Conservation (phyloP, 2,113 vertebrate species). For the Grammomys surdaster region DNA sequence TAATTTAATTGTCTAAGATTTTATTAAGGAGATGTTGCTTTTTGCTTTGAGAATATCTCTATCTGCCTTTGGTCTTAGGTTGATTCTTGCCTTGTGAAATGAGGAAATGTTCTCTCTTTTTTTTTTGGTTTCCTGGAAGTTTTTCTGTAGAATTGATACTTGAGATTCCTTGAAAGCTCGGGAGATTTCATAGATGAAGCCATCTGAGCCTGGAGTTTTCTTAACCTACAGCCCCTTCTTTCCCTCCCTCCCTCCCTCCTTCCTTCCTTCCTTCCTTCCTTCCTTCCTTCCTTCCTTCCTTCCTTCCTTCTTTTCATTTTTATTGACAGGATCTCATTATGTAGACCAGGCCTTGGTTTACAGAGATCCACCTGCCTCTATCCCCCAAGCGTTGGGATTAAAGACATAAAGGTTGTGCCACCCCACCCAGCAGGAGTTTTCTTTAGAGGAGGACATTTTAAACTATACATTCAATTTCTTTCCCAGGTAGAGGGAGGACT, state of each 20-base stretch:
- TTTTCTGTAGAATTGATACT: neutral
- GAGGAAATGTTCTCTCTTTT: neutral
- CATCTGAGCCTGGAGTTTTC: neutral
- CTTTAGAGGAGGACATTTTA: neutral
- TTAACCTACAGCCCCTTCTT: neutral
- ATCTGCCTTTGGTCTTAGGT: neutral
- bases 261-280: too few relatives aligned
- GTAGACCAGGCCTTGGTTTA: neutral
- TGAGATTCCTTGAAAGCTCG: neutral
- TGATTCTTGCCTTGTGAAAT: neutral
- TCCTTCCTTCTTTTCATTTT: too few relatives aligned
- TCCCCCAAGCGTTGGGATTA: neutral
- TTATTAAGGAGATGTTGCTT: neutral
- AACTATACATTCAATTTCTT: neutral
- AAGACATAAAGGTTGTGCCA: neutral
- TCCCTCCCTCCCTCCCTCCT: accelerated
- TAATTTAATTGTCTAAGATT: neutral
- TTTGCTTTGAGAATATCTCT: neutral
- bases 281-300: too few relatives aligned
- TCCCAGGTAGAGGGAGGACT: neutral
- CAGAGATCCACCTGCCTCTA: neutral
- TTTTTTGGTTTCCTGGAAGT: neutral
- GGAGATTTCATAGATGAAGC: neutral
- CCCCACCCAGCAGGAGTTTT: neutral
- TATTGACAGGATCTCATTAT: neutral